These are phyloP conservation scores for Drosophila obscura DNA, from an alignment of 1,140 invertebrate genomes.

Conservation along the genomic window DNA sequence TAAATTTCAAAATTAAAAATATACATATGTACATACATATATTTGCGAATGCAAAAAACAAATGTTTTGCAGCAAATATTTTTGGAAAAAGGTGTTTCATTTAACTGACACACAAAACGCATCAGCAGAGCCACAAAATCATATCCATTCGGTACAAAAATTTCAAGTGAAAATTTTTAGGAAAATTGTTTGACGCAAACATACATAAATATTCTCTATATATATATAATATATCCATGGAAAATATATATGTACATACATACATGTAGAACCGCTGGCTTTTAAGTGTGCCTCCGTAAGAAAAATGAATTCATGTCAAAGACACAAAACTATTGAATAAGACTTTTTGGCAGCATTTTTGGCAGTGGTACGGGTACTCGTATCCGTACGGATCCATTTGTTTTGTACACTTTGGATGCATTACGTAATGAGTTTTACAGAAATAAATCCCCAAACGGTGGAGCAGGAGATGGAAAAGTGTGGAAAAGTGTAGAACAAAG, in stretches of 20 bases:
- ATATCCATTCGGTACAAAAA: conserved; percentile 47
- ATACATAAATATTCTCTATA: conserved; percentile 28
- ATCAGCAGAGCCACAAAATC: conserved; percentile 19
- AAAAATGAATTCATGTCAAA: conserved; percentile 82
- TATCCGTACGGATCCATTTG: conserved; percentile 35
- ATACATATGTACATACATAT: conserved; percentile 29
- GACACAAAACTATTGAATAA: conserved; percentile 80
- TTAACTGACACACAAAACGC: conserved; percentile 61
- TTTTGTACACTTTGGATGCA: conserved; percentile 37
- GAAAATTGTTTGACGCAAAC: conserved; percentile 55
- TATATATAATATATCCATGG: conserved; percentile 20
- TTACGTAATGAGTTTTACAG: conserved; percentile 72
- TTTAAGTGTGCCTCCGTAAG: conserved; percentile 66
- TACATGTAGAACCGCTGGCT: conserved; percentile 50
- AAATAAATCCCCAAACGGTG: conserved; percentile 28
- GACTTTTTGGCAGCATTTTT: conserved; percentile 73
- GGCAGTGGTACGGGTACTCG: conserved; percentile 43
- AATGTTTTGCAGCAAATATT: conserved; percentile 6
- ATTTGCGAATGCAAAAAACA: conserved; percentile 29
- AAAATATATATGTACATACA: conserved; percentile 38
- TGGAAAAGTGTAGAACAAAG: conserved; percentile 27
- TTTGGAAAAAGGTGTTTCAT: conserved; percentile 71
- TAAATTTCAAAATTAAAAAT: conserved; percentile 24
- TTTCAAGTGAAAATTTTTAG: conserved; percentile 62
- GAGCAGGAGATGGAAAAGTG: conserved; percentile 1